These are phyloP conservation scores for Pristionchus japonicus DNA, from an alignment of 2,888 invertebrate genomes.

Conservation along the genomic window DNA sequence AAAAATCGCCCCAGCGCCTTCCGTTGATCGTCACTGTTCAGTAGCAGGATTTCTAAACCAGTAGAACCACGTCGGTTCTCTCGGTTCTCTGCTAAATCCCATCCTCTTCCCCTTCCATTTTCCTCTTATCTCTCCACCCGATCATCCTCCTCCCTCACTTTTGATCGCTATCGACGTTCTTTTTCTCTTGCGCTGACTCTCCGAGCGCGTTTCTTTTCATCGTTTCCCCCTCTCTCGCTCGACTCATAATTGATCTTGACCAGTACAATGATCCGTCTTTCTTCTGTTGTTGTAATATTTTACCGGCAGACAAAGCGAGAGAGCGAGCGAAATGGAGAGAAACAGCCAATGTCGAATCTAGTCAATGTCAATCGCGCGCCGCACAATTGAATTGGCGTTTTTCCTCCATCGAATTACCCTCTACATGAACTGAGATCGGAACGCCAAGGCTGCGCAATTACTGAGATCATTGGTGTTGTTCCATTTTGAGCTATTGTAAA, in stretches of 20 bases:
- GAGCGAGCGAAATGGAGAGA: neutral
- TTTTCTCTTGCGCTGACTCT: too few relatives aligned
- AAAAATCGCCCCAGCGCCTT: too few relatives aligned
- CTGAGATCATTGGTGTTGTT: neutral
- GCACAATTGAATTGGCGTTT: neutral
- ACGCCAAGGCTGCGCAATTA: neutral
- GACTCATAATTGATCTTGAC: constrained; percentile 15
- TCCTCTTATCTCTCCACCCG: neutral
- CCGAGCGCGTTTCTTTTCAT: neutral
- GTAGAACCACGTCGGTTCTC: too few relatives aligned
- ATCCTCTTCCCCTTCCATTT: neutral
- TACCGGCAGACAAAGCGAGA: neutral
- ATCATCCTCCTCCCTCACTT: constrained; percentile 27
- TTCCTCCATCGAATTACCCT: neutral
- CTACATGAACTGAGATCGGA: neutral
- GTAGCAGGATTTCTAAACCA: too few relatives aligned
- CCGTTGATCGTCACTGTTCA: too few relatives aligned
- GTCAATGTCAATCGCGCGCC: neutral
- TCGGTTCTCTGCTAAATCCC: neutral
- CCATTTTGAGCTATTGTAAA: neutral
- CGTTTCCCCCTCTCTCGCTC: neutral
- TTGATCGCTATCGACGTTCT: constrained; percentile 34
- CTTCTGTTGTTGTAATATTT: neutral
- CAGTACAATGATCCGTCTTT: neutral
- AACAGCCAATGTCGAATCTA: neutral